Base-by-base conservation (phyloP, 2,113 vertebrate genomes). In the Sphyrna mokarran region DNA sequence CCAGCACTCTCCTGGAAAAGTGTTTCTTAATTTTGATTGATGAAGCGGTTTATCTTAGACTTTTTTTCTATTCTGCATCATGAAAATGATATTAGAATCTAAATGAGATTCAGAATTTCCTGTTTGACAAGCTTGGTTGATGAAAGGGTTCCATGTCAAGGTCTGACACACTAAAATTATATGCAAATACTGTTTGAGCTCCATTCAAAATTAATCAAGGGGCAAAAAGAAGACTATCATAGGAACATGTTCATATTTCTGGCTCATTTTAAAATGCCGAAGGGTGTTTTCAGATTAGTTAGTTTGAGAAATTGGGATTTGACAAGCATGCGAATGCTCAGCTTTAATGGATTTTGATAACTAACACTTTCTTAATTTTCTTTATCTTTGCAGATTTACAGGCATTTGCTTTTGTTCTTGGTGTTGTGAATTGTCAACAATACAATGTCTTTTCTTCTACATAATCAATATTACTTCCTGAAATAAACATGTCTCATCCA, bases 81-180 rank as follows among this genome's bases (percentile, higher is more conserved):
- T 96, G 97, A 97, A 97, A 98, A 98, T 97, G 95, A 98, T 98
- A 98, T 98, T 98, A 97, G 97, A 98, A 98, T 98, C 98, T 98
- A 98, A 98, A 98, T 98, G 97, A 98, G 98, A 98, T 98, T 98
- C 97, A 96, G 97, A 98, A 98, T 98, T 97, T 97, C 97, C 97
- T 98, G 97, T 98, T 97, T 98, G 98, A 98, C 98, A 98, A 97
- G 97, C 97, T 97, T 96, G 94, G 97, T 97, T 98, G 98, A 98
- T 98, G 97, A 98, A 97, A 97, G 97, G 97, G 96, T 97, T 98
- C 98, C 97, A 97, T 97, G 97, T 97, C 97, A 93, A 69, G 96
- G 96, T 96, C 97, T 97, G 97, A 98, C 97, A 97, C 97, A 98
- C 98, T 97, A 97, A 98, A 97, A 98, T 98, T 96, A 97, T 98